A percentile compares a stretch with the other conserved stretches of the same genome.
phyloP scores from a whole-genome alignment of 2,797 vertebrate species.

The Protonibea diacanthus region DNA sequence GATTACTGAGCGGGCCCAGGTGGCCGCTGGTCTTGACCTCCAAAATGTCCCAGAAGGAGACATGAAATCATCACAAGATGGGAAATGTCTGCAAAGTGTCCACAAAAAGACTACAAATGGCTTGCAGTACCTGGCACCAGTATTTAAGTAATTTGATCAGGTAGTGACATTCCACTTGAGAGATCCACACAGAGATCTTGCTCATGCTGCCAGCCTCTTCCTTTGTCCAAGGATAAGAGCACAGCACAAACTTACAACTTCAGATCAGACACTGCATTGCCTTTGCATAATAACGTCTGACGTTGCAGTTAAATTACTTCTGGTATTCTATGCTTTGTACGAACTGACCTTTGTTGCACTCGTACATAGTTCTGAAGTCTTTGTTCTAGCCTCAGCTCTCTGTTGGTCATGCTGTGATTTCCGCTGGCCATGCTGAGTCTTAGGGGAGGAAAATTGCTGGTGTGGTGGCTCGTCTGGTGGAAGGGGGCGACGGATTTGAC shows the following conservation, averaged over 20 bases:
- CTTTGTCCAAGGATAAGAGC: conserved; percentile 37
- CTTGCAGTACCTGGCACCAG: no score
- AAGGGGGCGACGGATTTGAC: conserved; percentile 32
- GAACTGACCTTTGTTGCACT: conserved; percentile 51
- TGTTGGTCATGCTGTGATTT: conserved; percentile 63
- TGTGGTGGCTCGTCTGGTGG: conserved; percentile 45
- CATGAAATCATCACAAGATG: neutral
- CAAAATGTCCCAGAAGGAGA: neutral
- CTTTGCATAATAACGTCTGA: conserved; percentile 54
- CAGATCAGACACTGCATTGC: conserved; percentile 22
- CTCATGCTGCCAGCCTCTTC: conserved; percentile 28
- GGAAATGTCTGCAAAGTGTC: neutral
- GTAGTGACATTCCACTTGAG: conserved; percentile 50
- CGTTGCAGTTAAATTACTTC: conserved; percentile 53
- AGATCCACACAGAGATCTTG: conserved; percentile 46
- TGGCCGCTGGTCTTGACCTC: neutral
- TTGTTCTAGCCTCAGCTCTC: conserved; percentile 59
- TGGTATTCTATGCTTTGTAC: conserved; percentile 58
- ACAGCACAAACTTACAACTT: conserved; percentile 4
- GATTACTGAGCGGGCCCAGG: neutral
- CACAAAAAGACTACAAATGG: neutral
- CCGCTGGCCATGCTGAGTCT: conserved; percentile 60
- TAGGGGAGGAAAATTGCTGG: conserved; percentile 53
- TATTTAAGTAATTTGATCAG: conserved; percentile 54
- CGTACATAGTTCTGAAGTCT: conserved; percentile 44